These are phyloP conservation scores for Prionace glauca DNA, from an alignment of 2,797 vertebrate genomes.

Conservation along the genomic window DNA sequence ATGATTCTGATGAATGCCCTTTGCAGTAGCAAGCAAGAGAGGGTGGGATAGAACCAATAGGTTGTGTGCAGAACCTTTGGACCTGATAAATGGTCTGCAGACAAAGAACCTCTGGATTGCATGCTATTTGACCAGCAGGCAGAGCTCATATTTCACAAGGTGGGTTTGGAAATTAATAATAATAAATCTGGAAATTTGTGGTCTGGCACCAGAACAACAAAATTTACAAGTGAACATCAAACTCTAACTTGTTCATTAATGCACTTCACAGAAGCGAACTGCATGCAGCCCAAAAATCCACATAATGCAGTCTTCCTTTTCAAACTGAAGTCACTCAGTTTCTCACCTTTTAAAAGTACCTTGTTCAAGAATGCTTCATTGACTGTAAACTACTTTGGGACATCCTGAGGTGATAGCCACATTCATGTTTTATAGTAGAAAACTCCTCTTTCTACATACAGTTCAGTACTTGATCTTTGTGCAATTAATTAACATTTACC, in stretches of 20 bases:
- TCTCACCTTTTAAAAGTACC: not conserved
- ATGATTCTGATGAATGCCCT: not conserved
- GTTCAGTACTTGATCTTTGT: not conserved
- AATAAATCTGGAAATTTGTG: not conserved
- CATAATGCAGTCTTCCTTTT: not conserved
- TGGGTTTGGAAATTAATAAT: not conserved
- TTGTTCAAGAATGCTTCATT: not conserved
- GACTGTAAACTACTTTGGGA: not conserved
- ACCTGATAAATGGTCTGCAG: too few relatives aligned
- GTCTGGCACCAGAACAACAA: not conserved
- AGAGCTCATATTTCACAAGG: not conserved
- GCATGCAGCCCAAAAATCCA: conserved; percentile 20
- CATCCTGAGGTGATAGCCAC: not conserved
- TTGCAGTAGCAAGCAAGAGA: not conserved
- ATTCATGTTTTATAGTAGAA: not conserved
- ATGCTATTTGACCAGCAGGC: not conserved
- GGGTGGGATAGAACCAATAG: not conserved
- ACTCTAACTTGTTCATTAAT: not conserved
- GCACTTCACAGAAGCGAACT: not conserved
- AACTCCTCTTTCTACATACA: not conserved
- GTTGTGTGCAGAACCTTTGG: not conserved
- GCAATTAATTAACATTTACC: not conserved
- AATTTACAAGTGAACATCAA: not conserved
- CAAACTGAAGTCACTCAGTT: not conserved
- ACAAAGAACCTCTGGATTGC: not conserved